Evolutionary conservation across 2,113 vertebrate genomes (phyloP).

Genomic region (Porphyrio hochstetteri): DNA sequence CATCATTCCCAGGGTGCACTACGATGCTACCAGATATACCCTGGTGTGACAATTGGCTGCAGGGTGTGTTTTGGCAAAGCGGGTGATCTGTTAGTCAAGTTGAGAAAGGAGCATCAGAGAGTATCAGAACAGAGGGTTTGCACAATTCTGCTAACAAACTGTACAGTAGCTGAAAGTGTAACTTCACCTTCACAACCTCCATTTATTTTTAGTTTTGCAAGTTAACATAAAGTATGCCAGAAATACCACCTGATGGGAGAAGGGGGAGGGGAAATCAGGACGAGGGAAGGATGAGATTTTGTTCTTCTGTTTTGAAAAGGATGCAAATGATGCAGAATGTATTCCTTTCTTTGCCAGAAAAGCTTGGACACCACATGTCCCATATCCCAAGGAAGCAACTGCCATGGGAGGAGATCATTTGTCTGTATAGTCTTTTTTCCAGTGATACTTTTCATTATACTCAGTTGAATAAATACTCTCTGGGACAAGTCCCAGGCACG

Average conservation of each 20-base stretch:
- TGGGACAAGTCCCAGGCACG: background rate
- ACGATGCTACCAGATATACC: background rate
- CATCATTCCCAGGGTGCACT: background rate
- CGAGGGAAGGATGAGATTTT: background rate
- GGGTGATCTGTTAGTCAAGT: conserved; percentile 1
- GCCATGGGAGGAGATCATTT: background rate
- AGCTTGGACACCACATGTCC: background rate
- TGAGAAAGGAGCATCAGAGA: conserved; percentile 7
- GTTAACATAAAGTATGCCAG: background rate
- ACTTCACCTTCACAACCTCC: background rate
- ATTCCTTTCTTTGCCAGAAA: background rate
- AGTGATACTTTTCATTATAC: background rate
- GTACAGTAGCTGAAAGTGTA: background rate
- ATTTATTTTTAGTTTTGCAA: background rate
- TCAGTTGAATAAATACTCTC: background rate
- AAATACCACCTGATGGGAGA: background rate
- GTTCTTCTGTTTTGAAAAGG: background rate
- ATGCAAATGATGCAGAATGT: background rate
- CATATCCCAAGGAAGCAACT: background rate
- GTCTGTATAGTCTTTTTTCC: background rate
- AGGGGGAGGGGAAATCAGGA: background rate
- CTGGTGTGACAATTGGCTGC: conserved; percentile 15
- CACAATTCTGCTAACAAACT: background rate
- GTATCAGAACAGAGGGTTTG: background rate
- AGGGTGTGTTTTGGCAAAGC: conserved; percentile 30